Conservation (phyloP, 2,888 invertebrate species). For the Dolomedes plantarius region DNA sequence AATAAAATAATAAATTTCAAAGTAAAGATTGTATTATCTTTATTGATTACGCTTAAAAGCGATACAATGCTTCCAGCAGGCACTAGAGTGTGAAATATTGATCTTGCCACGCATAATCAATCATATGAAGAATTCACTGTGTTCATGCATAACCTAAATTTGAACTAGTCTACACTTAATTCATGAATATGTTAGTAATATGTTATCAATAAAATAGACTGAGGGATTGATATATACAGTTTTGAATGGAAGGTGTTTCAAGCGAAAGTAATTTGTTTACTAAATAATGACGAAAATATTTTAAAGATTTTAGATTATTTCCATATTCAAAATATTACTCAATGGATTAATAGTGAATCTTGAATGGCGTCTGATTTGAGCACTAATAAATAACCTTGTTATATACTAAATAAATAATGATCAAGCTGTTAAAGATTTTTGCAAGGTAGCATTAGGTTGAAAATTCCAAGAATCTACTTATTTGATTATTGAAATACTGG, state of each 20-base stretch:
- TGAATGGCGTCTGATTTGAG: no score
- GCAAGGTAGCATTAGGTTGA: no score
- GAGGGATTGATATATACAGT: background rate
- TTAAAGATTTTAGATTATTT: background rate
- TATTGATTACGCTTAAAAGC: slow-evolving; percentile 8
- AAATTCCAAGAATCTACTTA: no score
- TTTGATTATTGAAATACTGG: no score
- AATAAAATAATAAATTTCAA: slow-evolving; percentile 10
- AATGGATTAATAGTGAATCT: background rate
- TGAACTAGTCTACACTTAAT: slow-evolving; percentile 12
- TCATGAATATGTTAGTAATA: slow-evolving; percentile 14
- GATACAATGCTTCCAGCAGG: background rate
- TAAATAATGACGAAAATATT: background rate
- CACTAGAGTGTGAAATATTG: slow-evolving; percentile 14
- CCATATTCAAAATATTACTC: background rate
- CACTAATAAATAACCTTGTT: no score
- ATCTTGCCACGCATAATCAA: background rate
- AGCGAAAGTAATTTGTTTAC: background rate
- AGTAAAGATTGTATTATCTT: slow-evolving; percentile 10
- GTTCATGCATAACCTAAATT: slow-evolving; percentile 14
- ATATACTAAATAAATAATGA: no score
- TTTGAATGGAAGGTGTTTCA: background rate
- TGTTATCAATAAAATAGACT: slow-evolving; percentile 13
- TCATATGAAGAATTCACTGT: slow-evolving; percentile 13
- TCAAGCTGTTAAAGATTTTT: no score